Base-by-base conservation (phyloP, 2,888 invertebrate genomes). In the Crocallis elinguaria region DNA sequence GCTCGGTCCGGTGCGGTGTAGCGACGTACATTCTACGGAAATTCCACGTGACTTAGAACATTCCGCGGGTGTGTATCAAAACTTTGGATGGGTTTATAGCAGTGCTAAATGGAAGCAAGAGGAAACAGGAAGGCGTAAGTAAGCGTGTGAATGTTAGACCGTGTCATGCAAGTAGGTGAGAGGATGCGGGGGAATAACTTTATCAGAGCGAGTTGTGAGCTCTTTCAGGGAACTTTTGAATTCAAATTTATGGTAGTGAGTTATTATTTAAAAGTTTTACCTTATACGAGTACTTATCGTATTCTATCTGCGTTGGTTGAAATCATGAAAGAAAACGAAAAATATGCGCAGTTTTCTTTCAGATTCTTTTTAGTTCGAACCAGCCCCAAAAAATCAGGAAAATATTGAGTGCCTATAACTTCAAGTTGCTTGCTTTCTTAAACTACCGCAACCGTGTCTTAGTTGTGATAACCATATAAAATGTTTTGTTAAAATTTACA, bases 1-100 rank as follows among this genome's bases (percentile, higher is more conserved):
- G 63, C 68, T 19, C n/a, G n/a, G n/a, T n/a, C 68, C 69, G 66
- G 75, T 71, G 72, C 69, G 53, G 62, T 54, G 68, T 70, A 71
- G 30, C 23, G 7, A 29, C 11, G 21, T 12, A 29, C 9, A 29
- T 11, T 11, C 30, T 36, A 57, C 55, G 59, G 50, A 64, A 63
- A 64, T 66, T 63, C 53, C 63, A 57, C 62, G 62, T 62, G 65
- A 63, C 49, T 54, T 57, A 56, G 35, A 60, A 54, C 49, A 55
- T 48, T 58, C 50, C 53, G 39, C 44, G 53, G 48, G 37, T 32
- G 44, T 64, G 61, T 56, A 59, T 59, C 59, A 64, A 64, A 62
- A 62, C 36, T 64, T 64, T 56, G 51, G 59, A 57, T 57, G 57
- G 52, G 62, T 62, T 61, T 62, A 62, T 58, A 57, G 53, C 60